Evolutionary conservation across 2,797 vertebrate genomes (phyloP), one percentile per base, ranked within the genome.

Genomic region (Coccyzus lansbergi): DNA sequence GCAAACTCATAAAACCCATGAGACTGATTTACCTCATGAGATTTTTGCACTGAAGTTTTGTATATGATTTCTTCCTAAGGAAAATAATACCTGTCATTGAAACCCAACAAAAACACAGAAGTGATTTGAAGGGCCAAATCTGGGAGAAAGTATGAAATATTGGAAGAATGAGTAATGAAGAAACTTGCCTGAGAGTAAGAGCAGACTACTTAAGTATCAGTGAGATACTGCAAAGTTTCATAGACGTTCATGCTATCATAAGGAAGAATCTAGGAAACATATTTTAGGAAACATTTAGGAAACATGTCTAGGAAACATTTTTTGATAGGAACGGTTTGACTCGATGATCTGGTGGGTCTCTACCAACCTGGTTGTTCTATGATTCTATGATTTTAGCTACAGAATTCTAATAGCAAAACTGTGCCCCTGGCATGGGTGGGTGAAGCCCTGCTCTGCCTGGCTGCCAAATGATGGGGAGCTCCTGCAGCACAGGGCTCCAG

Each of bases 351-450:
- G n/a, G n/a, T n/a, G n/a, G n/a, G n/a, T n/a, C n/a, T n/a, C n/a
- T n/a, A n/a, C n/a, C n/a, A n/a, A n/a, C n/a, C n/a, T n/a, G n/a
- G n/a, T n/a, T n/a, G n/a, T n/a, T n/a, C n/a, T n/a, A n/a, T n/a
- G n/a, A n/a, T n/a, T n/a, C n/a, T n/a, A n/a, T n/a, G n/a, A n/a
- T n/a, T n/a, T 78, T 21, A 75, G 38, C 62, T 72, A 36, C 34
- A 69, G 58, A 62, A 44, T 38, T 90, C 42, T 40, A 72, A 96
- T 48, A 55, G 71, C 67, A 86, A 67, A 92, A 76, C n/a, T 29
- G 36, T 82, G 93, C 88, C 60, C n/a, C 78, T 14, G 34, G 93
- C 74, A 74, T 49, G 83, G 91, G 86, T 69, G 91, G 38, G 25
- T 34, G 65, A 76, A 59, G 63, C 67, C 38, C 62, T 69, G 2